Conservation (phyloP, 2,888 invertebrate genomes). For the Drosophila mimica region DNA sequence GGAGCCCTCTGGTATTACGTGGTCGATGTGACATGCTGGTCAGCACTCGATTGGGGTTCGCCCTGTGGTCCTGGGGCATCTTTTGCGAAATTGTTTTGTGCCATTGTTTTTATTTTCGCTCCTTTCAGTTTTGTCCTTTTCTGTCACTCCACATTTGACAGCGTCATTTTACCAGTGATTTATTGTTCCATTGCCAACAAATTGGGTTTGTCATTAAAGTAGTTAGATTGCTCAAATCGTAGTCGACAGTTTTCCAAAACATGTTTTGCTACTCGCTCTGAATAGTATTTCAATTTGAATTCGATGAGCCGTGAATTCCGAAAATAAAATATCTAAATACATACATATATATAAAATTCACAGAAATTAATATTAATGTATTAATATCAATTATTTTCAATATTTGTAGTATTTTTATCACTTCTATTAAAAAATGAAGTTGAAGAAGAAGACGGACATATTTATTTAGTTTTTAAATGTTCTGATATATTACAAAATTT, state of each 20-base stretch:
- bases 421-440: neutral
- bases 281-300: slow-evolving; percentile 18
- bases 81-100: slow-evolving; percentile 75
- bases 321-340: neutral
- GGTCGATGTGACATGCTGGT: slow-evolving; percentile 61
- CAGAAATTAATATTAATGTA: neutral
- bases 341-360: neutral
- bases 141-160: slow-evolving; percentile 69
- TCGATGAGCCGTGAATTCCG: neutral
- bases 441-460: neutral
- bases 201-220: slow-evolving; percentile 75
- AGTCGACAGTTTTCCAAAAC: slow-evolving; percentile 50
- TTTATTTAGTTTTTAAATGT: neutral
- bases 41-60: slow-evolving; percentile 45
- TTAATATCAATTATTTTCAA: neutral
- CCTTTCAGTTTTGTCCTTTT: slow-evolving; percentile 20
- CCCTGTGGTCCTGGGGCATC: slow-evolving; percentile 24
- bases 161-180: slow-evolving; percentile 75
- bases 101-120: slow-evolving; percentile 62
- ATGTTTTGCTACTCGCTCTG: slow-evolving; percentile 3
- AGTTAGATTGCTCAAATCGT: slow-evolving; percentile 50
- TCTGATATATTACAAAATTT: neutral
- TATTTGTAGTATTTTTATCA: neutral
- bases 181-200: slow-evolving; percentile 64
- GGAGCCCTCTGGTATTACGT: slow-evolving; percentile 43